Percentiles rank a stretch among this genome's conserved stretches.
Evolutionary conservation across 2,797 vertebrate species (phyloP).

Genomic region (Tapera naevia): DNA sequence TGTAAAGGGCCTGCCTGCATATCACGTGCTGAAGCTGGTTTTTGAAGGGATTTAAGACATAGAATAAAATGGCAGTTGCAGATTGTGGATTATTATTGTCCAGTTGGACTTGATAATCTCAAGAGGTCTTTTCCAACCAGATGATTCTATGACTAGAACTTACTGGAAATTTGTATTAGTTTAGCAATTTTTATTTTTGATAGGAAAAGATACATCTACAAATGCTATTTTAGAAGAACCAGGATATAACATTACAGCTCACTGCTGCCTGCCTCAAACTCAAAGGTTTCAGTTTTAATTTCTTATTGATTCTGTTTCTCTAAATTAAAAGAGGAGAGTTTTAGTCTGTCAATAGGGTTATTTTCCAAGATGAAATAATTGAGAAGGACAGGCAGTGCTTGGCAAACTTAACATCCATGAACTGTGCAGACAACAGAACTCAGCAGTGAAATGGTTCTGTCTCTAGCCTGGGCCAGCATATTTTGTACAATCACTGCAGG

Average conservation of each 20-base stretch:
- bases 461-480: neutral
- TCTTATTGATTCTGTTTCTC: neutral
- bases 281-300: neutral
- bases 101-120: no score
- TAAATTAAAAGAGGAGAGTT: neutral
- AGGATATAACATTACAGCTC: neutral
- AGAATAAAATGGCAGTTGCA: neutral
- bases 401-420: neutral
- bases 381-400: neutral
- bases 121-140: no score
- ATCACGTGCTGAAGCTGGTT: neutral
- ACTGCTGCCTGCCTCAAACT: neutral
- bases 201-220: neutral
- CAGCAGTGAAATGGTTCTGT: neutral
- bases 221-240: neutral
- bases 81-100: no score
- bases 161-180: neutral
- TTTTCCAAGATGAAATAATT: neutral
- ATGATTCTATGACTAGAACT: neutral
- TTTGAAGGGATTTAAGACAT: neutral
- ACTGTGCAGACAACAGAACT: neutral
- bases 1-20: rapidly evolving
- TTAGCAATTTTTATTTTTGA: neutral
- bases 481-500: neutral
- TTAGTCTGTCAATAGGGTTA: neutral